These are phyloP conservation scores for Bolborhynchus lineola DNA, from an alignment of 2,113 vertebrate genomes.

Conservation along the genomic window DNA sequence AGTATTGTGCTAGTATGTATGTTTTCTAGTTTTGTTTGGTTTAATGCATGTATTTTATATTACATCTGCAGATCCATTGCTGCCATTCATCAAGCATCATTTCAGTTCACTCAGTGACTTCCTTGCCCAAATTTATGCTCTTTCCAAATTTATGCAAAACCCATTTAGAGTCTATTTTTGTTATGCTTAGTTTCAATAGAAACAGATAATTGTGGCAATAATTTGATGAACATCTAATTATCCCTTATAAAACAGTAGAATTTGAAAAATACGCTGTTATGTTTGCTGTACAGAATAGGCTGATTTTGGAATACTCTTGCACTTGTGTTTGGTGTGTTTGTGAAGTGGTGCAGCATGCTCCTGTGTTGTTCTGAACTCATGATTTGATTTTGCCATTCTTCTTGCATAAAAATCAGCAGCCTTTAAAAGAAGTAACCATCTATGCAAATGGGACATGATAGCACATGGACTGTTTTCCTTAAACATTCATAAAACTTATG, in stretches of 20 bases:
- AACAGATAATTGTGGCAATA: background rate
- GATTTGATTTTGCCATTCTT: background rate
- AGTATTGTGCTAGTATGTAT: background rate
- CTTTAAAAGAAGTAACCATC: background rate
- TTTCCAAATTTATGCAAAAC: background rate
- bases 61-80: background rate
- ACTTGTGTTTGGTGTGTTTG: background rate
- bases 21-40: background rate
- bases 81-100: background rate
- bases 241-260: background rate
- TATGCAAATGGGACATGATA: background rate
- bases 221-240: background rate
- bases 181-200: background rate
- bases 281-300: background rate
- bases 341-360: background rate
- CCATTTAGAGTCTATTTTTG: background rate
- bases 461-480: background rate
- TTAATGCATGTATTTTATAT: background rate
- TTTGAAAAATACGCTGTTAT: background rate
- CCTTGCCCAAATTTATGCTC: fast-evolving
- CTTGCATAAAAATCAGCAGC: background rate
- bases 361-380: background rate
- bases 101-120: background rate
- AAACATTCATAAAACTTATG: background rate
- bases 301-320: background rate